Conservation (phyloP, 2,797 vertebrate species). For the Hippoglossus hippoglossus region DNA sequence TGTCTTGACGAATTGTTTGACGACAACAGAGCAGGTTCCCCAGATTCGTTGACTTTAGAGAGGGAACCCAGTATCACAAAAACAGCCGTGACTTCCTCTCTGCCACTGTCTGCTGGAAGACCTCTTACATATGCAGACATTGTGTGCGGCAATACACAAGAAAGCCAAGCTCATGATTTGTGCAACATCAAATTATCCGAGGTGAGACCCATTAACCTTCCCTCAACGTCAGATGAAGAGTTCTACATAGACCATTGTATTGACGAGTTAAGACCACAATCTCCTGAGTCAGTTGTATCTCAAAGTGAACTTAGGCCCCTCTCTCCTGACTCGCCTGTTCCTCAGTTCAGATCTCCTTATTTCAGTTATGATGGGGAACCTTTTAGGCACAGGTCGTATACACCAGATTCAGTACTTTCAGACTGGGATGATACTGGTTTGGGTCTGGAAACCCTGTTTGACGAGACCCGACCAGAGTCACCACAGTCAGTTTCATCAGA, state of each 20-base stretch:
- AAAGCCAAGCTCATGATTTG: no score
- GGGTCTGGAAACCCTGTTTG: constrained; percentile 31
- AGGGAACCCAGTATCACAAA: no score
- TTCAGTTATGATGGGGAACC: not conserved
- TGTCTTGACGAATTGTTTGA: constrained; percentile 10
- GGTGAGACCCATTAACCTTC: not conserved
- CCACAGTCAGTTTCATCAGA: constrained; percentile 43
- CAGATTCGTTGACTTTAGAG: not conserved
- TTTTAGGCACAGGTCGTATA: constrained; percentile 9
- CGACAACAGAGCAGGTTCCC: not conserved
- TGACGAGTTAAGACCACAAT: not conserved
- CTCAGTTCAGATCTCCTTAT: constrained; percentile 19
- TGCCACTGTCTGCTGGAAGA: no score
- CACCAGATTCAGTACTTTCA: constrained; percentile 39
- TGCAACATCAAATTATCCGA: no score
- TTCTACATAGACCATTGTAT: constrained; percentile 3
- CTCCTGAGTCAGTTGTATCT: constrained; percentile 8
- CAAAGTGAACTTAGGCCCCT: constrained; percentile 23
- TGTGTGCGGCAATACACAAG: no score
- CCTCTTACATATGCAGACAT: no score
- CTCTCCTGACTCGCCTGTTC: constrained; percentile 56
- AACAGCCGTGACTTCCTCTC: no score
- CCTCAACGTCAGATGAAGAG: not conserved
- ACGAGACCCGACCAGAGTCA: constrained; percentile 27
- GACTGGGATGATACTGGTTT: constrained; percentile 57